These are phyloP conservation scores for Lycodopsis pacificus DNA, from an alignment of 2,797 vertebrate genomes.

Conservation along the genomic window DNA sequence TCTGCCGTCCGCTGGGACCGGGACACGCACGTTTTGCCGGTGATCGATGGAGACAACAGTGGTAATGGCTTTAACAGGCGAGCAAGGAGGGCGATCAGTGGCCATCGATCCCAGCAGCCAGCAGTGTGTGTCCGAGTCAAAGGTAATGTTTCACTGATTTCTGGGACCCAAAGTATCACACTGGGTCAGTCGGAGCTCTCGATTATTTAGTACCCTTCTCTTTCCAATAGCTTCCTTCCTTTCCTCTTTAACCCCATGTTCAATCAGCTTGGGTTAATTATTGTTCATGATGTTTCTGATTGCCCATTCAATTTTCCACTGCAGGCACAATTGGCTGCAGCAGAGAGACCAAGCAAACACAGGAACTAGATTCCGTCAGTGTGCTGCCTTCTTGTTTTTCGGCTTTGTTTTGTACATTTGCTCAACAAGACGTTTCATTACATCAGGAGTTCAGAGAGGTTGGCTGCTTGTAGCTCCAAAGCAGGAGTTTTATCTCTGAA, in stretches of 20 bases:
- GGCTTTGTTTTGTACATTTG: constrained; percentile 44
- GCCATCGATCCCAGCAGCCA: constrained; percentile 50
- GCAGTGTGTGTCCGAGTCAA: constrained; percentile 38
- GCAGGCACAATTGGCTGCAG: constrained; percentile 24
- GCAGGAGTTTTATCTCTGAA: constrained; percentile 48
- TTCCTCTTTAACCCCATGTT: neutral
- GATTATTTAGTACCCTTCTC: constrained; percentile 39
- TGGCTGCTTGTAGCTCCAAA: constrained; percentile 32
- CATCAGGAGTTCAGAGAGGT: constrained; percentile 53
- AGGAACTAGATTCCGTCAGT: constrained; percentile 22
- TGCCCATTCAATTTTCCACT: constrained; percentile 32
- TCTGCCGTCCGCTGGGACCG: constrained; percentile 35
- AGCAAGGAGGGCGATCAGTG: constrained; percentile 57
- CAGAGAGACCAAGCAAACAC: constrained; percentile 43
- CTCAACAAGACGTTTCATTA: constrained; percentile 51
- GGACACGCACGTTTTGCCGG: constrained; percentile 28
- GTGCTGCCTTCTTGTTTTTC: constrained; percentile 44
- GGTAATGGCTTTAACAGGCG: constrained; percentile 66
- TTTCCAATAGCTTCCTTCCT: neutral
- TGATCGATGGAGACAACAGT: constrained; percentile 63
- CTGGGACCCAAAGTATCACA: constrained; percentile 12
- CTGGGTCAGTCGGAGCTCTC: constrained; percentile 24
- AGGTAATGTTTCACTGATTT: constrained; percentile 61
- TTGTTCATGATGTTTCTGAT: constrained; percentile 22
- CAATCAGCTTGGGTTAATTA: constrained; percentile 7